Base-by-base conservation (phyloP, 2,113 vertebrate species). In the Takifugu flavidus region DNA sequence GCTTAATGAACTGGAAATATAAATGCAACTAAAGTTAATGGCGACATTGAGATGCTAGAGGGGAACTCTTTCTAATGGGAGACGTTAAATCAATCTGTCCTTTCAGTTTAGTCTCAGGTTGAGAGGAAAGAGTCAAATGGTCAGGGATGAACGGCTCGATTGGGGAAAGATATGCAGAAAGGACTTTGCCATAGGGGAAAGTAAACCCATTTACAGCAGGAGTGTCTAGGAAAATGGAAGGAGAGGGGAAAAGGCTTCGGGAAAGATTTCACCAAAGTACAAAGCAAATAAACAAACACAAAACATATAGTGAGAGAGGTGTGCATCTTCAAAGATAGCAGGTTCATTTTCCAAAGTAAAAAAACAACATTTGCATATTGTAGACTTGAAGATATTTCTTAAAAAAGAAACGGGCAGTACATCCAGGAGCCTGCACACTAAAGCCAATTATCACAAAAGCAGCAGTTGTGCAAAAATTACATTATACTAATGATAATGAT, bases 201-300 rank as follows among this genome's bases (percentile, higher is more conserved):
- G 79, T 87, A 87, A 75, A 77, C 79, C 84, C 88, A 89, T 91
- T 90, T 86, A 84, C 75, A 82, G 82, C 61, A 3, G 53, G 34
- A 59, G 49, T 29, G 60, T 82, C 85, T 82, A 69, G 85, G 82
- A 86, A 82, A 79, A 78, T 75, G 57, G 65, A 50, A 68, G 53
- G 34, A 54, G 42, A 47, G 43, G 49, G 11, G 11, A 28, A 44
- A 45, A 45, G 49, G 74, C 78, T 82, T 80, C 20, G 49, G 75
- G 73, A 82, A 75, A 79, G 45, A 72, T 75, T 77, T 76, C 58
- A 66, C 57, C 62, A 65, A 78, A 56, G 72, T 76, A 63, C 62
- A 67, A 74, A 65, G 69, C 56, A 82, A 76, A 79, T 55, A 84
- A 77, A 80, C 59, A 84, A 78, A 53, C 5, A 53, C 55, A 77